Evolutionary conservation across 1,140 invertebrate genomes (phyloP), one percentile per base, ranked within the genome.

Genomic region (Drosophila pachea): DNA sequence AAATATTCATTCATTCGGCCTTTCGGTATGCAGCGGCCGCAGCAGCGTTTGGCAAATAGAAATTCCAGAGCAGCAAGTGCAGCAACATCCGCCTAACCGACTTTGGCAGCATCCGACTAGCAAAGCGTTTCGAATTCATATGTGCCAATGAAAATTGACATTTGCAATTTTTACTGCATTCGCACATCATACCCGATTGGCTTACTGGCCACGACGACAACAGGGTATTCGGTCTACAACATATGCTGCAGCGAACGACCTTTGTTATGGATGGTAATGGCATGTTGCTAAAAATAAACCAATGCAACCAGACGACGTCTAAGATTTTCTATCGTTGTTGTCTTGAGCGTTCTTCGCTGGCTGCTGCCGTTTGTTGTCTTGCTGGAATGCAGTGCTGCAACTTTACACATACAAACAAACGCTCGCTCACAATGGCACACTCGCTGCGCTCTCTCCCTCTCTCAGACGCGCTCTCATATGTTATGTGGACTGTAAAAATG

Each of bases 311-410:
- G 43, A 58, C 63, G 61, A 61, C 22, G 55, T 84, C 81, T 84
- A 77, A 86, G 73, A 76, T 77, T 86, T 86, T 84, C 81, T 77
- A 84, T 60, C 56, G 63, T 11, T 16, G 35, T 42, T 68, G 35
- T 61, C 43, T 40, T 63, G 45, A 61, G 68, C 42, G 65, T 68
- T 74, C 65, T 71, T 52, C 35, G 58, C 59, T 29, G 52, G 40
- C 47, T 52, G 43, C 52, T 67, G 62, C 35, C 47, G 43, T 45
- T 22, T 29, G 70, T 40, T 78, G 22, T 55, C 29, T 65, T 78
- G 63, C 45, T 74, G 84, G 84, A 87, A 87, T 87, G 84, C 73
- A 72, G 84, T 87, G 84, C 77, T 87, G 84, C 84, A 87, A 87
- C 78, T 87, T 84, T 83, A 78, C 66, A 69, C 29, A 60, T n/a